Evolutionary conservation across 2,888 invertebrate species (phyloP), one percentile per base, ranked within the genome.

Genomic region (Harmothoe impar): DNA sequence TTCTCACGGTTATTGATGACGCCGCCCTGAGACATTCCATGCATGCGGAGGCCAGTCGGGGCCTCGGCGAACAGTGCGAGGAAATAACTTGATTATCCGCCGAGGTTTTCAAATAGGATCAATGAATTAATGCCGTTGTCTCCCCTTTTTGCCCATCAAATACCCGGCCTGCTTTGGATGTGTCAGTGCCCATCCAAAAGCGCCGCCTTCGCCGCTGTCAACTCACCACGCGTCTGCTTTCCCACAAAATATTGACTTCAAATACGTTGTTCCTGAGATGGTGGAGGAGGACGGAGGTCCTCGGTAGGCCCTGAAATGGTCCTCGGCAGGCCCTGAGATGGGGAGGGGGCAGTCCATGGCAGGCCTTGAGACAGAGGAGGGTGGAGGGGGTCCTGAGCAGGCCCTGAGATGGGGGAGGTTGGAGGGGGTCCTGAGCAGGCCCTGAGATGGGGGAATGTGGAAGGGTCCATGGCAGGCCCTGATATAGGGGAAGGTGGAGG

Each of bases 1-100:
- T 84, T 84, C 84, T 35, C 84, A 84, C 29, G 84, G 35, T 84
- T 84, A 84, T 84, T 51, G 84, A 84, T 84, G 84, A 20, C 84
- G 29, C 10, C n/a, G 35, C 29, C 72, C 72, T 29, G n/a, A 23
- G 25, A 29, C n/a, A 29, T 15, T 15, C 72, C 15, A 29, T 15
- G 31, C 72, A 72, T 72, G 72, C 72, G 29, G n/a, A 72, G 15
- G 29, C 72, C 25, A 29, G 15, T 25, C n/a, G 29, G 15, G 72
- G 72, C 15, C 29, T 33, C n/a, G 84, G 51, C 51, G 84, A 20
- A 17, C 84, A 29, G 43, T n/a, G 84, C 84, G 72, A 43, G 84
- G 25, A 35, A 84, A 84, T 84, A 84, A 84, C 84, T 84, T 84
- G 84, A 84, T 84, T 84, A 84, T 84, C 43, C 43, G 43, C 51